phyloP scores from a whole-genome alignment of 2,113 vertebrate species.

The Paradoxurus hermaphroditus region DNA sequence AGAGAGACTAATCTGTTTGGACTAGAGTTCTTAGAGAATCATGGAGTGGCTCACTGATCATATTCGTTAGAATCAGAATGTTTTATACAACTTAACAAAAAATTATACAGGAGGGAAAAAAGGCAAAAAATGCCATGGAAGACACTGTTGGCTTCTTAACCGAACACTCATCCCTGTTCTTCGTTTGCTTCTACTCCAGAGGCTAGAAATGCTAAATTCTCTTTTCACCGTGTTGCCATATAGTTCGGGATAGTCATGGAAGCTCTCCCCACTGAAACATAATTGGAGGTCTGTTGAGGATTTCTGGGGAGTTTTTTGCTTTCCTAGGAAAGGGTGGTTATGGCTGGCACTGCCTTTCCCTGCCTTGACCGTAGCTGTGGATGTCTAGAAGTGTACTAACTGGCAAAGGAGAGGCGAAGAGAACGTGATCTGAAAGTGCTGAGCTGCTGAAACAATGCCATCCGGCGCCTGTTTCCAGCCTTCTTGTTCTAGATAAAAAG shows the following conservation, averaged over 20 bases:
- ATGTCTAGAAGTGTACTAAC: neutral
- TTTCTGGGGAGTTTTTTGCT: neutral
- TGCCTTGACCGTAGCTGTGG: neutral
- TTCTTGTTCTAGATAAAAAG: neutral
- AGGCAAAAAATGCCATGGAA: neutral
- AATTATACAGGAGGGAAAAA: no score
- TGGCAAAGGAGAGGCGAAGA: neutral
- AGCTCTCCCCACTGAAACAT: neutral
- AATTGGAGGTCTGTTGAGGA: neutral
- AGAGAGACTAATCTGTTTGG: neutral
- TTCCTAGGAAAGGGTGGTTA: neutral
- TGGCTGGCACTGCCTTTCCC: neutral
- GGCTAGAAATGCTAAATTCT: neutral
- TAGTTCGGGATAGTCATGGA: neutral
- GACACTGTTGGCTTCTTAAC: neutral
- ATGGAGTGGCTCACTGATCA: neutral
- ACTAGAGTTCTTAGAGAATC: neutral
- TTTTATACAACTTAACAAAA: neutral
- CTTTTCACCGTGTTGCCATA: neutral
- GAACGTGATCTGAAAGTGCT: neutral
- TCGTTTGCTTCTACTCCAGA: neutral
- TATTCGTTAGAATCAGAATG: neutral
- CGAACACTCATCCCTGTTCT: neutral
- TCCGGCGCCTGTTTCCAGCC: neutral
- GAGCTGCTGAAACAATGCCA: neutral